A percentile compares a stretch with the other conserved stretches of the same genome.
phyloP scores from a whole-genome alignment of 2,888 invertebrate species.

The Lingula anatina region DNA sequence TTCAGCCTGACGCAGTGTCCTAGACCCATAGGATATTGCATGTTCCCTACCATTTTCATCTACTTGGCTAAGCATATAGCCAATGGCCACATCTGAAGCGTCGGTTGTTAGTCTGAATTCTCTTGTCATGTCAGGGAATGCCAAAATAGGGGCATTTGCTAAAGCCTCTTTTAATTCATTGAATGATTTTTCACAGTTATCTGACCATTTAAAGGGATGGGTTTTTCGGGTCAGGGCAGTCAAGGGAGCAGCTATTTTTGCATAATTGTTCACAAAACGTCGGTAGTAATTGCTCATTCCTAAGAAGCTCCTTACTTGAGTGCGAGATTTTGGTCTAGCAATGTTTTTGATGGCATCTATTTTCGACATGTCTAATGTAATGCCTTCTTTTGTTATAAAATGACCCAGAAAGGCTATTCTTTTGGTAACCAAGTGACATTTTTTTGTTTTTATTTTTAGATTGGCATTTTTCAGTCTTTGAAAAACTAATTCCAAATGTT shows the following conservation, averaged over 20 bases:
- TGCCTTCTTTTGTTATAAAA: conserved; percentile 1
- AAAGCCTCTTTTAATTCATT: conserved; percentile 19
- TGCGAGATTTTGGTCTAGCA: background rate
- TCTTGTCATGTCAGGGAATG: too few relatives aligned
- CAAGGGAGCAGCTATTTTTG: conserved; percentile 23
- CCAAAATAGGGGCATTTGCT: too few relatives aligned
- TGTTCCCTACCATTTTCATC: conserved; percentile 12
- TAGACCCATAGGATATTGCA: conserved; percentile 13
- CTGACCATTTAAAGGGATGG: conserved; percentile 20
- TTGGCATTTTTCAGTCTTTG: conserved; percentile 2
- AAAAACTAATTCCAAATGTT: background rate
- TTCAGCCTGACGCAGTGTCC: conserved; percentile 6
- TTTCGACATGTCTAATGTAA: background rate
- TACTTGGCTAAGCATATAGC: conserved; percentile 14
- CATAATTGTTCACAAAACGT: conserved; percentile 29
- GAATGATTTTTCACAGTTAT: conserved; percentile 24
- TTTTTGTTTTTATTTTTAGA: background rate
- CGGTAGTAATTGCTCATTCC: conserved; percentile 32
- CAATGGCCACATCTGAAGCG: conserved; percentile 10
- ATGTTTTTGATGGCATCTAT: background rate
- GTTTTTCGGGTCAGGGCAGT: conserved; percentile 24
- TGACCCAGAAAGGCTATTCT: conserved; percentile 1
- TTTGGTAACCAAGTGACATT: conserved; percentile 1
- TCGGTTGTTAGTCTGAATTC: too few relatives aligned
- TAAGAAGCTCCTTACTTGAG: background rate